Conservation (phyloP, 2,113 vertebrate genomes). For the Scolopax mira region DNA sequence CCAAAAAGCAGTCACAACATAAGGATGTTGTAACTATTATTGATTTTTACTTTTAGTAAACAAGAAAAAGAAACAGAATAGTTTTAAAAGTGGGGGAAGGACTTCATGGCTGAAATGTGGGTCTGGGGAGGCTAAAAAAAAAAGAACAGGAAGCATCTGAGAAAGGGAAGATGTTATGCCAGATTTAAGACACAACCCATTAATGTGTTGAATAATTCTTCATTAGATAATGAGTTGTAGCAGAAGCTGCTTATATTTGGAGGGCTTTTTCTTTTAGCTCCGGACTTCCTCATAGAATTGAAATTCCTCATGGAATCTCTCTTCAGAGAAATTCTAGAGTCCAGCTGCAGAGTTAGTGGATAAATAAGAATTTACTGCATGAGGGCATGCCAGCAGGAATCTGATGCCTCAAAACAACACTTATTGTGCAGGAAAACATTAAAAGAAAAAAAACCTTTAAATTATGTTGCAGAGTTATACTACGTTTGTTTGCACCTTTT, state of each 20-base stretch:
- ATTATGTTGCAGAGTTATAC: neutral
- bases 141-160: neutral
- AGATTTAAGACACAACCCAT: neutral
- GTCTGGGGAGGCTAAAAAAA: neutral
- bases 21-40: accelerated
- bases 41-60: neutral
- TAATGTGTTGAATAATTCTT: neutral
- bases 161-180: neutral
- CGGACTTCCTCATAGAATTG: neutral
- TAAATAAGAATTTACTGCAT: neutral
- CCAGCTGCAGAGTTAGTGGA: neutral
- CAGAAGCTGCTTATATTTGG: neutral
- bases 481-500: neutral
- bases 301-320: neutral
- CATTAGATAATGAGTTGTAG: neutral
- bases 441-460: neutral
- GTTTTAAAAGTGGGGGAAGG: neutral
- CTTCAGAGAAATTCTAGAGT: neutral
- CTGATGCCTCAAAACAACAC: neutral
- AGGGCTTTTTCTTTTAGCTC: neutral
- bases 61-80: neutral
- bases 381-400: neutral
- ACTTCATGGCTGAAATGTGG: neutral
- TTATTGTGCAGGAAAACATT: neutral
- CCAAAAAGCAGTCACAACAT: neutral